Conservation (phyloP, 2,888 invertebrate species). For the Isotomurus palustris region DNA sequence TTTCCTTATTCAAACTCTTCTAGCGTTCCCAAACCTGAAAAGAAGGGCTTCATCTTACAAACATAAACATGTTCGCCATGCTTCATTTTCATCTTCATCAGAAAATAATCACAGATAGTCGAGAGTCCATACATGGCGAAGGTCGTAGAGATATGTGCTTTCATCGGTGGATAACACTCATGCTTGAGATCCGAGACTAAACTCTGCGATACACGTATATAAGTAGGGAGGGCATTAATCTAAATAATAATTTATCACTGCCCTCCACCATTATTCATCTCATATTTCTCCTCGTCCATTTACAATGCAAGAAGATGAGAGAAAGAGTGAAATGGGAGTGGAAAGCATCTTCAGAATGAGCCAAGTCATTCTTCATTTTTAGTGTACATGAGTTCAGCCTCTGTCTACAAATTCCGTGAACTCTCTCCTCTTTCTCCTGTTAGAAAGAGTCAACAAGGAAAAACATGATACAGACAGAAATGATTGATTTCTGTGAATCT, state of each 20-base stretch:
- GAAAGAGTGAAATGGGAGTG: not conserved
- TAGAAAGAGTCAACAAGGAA: not conserved
- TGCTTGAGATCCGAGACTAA: too few species aligned
- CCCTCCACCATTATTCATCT: not conserved
- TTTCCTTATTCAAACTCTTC: too few species aligned
- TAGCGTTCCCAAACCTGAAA: too few species aligned
- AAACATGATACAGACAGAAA: not conserved
- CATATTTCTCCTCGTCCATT: not conserved
- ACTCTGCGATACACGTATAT: too few species aligned
- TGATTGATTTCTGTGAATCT: conserved; percentile 12
- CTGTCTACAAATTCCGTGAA: not conserved
- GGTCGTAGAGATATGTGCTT: too few species aligned
- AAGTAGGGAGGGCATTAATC: too few species aligned
- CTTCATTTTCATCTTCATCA: too few species aligned
- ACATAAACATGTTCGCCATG: too few species aligned
- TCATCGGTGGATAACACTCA: too few species aligned
- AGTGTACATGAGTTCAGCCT: not conserved
- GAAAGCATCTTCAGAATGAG: not conserved
- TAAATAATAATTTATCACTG: conserved; percentile 5
- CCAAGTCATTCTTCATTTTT: conserved; percentile 1
- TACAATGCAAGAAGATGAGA: not conserved
- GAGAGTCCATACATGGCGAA: too few species aligned
- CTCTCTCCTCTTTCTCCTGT: not conserved
- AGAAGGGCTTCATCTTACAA: too few species aligned
- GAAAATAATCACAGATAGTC: too few species aligned